Evolutionary conservation across 2,888 invertebrate species (phyloP).

Genomic region (Tanytarsus gracilentus): DNA sequence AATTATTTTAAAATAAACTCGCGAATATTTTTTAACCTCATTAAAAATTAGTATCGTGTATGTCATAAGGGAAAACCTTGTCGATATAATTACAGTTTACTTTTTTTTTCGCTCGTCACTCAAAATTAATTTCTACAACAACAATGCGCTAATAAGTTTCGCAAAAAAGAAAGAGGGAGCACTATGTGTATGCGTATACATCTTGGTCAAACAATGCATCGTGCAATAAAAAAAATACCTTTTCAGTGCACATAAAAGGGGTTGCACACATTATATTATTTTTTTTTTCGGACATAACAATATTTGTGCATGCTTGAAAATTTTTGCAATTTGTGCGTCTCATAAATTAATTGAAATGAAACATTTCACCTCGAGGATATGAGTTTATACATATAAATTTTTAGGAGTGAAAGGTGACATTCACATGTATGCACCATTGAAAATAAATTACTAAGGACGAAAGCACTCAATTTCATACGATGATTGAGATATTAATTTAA

Average conservation of each 20-base stretch:
- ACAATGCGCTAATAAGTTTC: background rate
- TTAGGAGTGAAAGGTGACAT: background rate
- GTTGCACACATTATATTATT: slow-evolving; percentile 8
- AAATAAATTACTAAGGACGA: no score
- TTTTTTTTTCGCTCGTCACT: background rate
- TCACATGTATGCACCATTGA: slow-evolving; percentile 4
- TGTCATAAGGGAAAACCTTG: no score
- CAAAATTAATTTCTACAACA: background rate
- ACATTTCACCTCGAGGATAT: slow-evolving; percentile 22
- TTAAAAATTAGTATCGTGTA: no score
- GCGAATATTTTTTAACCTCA: no score
- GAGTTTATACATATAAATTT: background rate
- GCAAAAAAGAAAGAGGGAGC: background rate
- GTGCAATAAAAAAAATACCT: slow-evolving; percentile 8
- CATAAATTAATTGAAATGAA: slow-evolving; percentile 18
- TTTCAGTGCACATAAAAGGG: slow-evolving; percentile 15
- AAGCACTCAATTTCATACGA: no score
- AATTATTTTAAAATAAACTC: background rate
- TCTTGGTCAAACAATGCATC: slow-evolving; percentile 27
- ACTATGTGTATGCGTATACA: slow-evolving; percentile 6
- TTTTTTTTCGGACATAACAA: background rate
- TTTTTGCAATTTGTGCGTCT: slow-evolving; percentile 14
- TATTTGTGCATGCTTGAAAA: background rate
- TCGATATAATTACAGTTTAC: slow-evolving; percentile 5
- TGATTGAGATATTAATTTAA: no score